Percentiles rank a stretch among this genome's conserved stretches.
Evolutionary conservation across 2,888 invertebrate genomes (phyloP).

Genomic region (Drosophila nigricruria): DNA sequence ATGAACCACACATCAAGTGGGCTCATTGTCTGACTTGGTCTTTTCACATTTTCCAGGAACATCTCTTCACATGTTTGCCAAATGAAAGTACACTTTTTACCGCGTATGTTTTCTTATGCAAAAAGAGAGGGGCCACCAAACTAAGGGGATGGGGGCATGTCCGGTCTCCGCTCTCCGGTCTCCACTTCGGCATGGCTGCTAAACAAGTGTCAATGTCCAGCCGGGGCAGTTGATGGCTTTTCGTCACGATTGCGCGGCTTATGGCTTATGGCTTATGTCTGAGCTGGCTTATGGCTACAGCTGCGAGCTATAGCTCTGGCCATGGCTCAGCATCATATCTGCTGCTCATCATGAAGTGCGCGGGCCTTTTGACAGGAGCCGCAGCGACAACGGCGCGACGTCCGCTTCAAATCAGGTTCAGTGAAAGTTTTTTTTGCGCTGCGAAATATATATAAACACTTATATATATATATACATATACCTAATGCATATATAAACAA

Average conservation of each 20-base stretch:
- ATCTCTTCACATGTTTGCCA: slow-evolving; percentile 43
- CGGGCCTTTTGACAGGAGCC: slow-evolving; percentile 75
- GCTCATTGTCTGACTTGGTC: slow-evolving; percentile 11
- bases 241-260: slow-evolving; percentile 70
- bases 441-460: slow-evolving; percentile 3
- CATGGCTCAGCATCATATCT: slow-evolving; percentile 29
- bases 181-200: slow-evolving; percentile 44
- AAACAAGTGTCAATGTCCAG: slow-evolving; percentile 78
- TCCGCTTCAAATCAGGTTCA: slow-evolving; percentile 66
- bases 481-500: neutral
- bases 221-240: slow-evolving; percentile 68
- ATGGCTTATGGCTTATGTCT: slow-evolving; percentile 39
- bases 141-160: neutral
- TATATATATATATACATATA: neutral
- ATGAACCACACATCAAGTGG: slow-evolving; percentile 12
- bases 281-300: slow-evolving; percentile 38
- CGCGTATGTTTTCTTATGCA: slow-evolving; percentile 8
- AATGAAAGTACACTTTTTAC: slow-evolving; percentile 68
- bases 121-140: neutral
- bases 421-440: slow-evolving; percentile 69
- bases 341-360: slow-evolving; percentile 64
- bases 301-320: slow-evolving; percentile 17
- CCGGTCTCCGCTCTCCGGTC: slow-evolving; percentile 22
- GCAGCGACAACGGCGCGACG: slow-evolving; percentile 47
- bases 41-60: slow-evolving; percentile 52